Evolutionary conservation across 1,140 invertebrate species (phyloP).

Genomic region (Andricus grossulariae): DNA sequence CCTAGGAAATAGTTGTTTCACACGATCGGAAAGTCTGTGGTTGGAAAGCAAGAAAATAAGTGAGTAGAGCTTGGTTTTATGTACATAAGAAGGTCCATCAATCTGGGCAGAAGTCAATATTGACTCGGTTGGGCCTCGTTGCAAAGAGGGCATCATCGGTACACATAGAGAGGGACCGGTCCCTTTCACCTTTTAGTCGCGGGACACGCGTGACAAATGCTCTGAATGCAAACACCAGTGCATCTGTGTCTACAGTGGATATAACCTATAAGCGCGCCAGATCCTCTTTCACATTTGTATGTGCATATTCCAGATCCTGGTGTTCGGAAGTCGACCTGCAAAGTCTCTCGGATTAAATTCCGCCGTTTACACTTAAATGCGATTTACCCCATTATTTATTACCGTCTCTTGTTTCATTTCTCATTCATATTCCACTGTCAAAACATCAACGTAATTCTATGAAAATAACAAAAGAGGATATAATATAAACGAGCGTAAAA

Average conservation of each 20-base stretch:
- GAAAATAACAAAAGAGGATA: too few species aligned
- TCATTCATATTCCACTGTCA: conserved; percentile 16
- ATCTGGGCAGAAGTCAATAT: conserved; percentile 74
- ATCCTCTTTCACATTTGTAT: conserved; percentile 26
- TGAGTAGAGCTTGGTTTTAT: conserved; percentile 70
- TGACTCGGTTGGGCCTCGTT: conserved; percentile 73
- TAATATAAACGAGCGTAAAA: too few species aligned
- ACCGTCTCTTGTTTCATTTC: conserved; percentile 9
- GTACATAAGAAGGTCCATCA: conserved; percentile 73
- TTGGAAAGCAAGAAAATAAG: conserved; percentile 63
- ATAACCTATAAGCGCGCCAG: conserved; percentile 32
- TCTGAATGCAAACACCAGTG: conserved; percentile 70
- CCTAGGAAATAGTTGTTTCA: conserved; percentile 44
- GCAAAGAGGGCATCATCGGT: conserved; percentile 72
- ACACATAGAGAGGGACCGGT: conserved; percentile 65
- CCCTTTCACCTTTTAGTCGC: conserved; percentile 66
- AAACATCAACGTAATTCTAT: neutral
- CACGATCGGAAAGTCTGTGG: conserved; percentile 41
- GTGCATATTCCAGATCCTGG: conserved; percentile 21
- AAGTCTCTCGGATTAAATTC: conserved; percentile 27
- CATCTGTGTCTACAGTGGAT: conserved; percentile 73
- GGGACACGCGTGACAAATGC: conserved; percentile 76
- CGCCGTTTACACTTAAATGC: conserved; percentile 22
- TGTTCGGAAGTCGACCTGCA: neutral
- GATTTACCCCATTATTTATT: conserved; percentile 23